phyloP scores from a whole-genome alignment of 2,888 invertebrate species.

The Carcina quercana region DNA sequence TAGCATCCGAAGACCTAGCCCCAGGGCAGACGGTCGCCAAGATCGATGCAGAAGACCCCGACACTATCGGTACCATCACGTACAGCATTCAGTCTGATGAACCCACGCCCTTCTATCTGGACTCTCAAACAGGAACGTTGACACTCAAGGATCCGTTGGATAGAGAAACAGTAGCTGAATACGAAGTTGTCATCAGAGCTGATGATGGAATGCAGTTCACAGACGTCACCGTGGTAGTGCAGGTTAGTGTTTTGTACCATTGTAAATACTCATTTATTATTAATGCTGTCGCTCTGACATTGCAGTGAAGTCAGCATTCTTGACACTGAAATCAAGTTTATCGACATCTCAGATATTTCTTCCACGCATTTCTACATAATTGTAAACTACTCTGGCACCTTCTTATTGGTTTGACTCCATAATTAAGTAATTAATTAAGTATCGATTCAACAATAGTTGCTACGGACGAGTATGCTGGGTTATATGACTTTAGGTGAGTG shows the following conservation, averaged over 20 bases:
- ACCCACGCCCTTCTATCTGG: conserved; percentile 81
- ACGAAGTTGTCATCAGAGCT: conserved; percentile 86
- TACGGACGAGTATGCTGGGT: too few relatives aligned
- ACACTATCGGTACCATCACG: conserved; percentile 84
- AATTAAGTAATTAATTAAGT: too few relatives aligned
- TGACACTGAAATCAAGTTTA: too few relatives aligned
- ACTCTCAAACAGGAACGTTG: conserved; percentile 81
- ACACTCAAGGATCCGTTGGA: conserved; percentile 86
- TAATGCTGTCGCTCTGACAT: too few relatives aligned
- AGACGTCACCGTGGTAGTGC: conserved; percentile 83
- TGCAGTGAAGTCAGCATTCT: too few relatives aligned
- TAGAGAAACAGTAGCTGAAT: conserved; percentile 85
- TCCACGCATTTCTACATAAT: too few relatives aligned
- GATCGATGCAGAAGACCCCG: conserved; percentile 88
- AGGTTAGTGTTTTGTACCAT: conserved; percentile 72
- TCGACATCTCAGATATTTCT: too few relatives aligned
- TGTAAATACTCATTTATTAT: too few relatives aligned
- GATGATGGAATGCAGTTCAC: conserved; percentile 92
- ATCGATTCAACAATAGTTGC: too few relatives aligned
- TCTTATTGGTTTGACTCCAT: too few relatives aligned
- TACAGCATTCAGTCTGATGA: conserved; percentile 82
- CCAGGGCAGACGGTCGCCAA: conserved; percentile 86
- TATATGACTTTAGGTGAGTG: too few relatives aligned
- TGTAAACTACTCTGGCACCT: too few relatives aligned
- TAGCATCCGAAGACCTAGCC: conserved; percentile 89